Evolutionary conservation across 2,113 vertebrate genomes (phyloP).

Genomic region (Sebastes schlegelii): DNA sequence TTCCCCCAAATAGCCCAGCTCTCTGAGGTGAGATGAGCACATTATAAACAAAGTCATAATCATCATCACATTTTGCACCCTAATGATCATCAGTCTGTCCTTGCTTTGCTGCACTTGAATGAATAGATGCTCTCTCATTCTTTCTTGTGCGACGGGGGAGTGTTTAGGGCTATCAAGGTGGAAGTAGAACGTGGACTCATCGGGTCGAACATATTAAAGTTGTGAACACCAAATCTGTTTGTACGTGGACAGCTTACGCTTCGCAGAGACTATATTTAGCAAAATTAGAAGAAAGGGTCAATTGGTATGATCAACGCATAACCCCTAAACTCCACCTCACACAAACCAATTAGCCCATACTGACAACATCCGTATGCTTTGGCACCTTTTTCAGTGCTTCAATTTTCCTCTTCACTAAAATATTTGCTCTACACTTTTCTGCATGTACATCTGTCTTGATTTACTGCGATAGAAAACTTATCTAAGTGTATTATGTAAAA

Average conservation of each 20-base stretch:
- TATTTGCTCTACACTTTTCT: not conserved
- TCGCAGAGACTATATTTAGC: conserved; percentile 4
- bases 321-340: conserved; percentile 3
- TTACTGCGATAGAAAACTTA: not conserved
- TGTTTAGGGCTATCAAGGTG: conserved; percentile 27
- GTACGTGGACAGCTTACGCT: conserved; percentile 13
- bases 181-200: conserved; percentile 13
- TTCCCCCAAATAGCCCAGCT: conserved; percentile 61
- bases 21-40: conserved; percentile 64
- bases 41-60: conserved; percentile 69
- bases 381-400: not conserved
- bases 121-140: conserved; percentile 28
- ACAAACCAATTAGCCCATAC: conserved; percentile 10
- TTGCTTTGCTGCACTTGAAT: conserved; percentile 65
- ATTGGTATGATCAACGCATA: conserved; percentile 26
- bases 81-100: conserved; percentile 59
- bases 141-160: conserved; percentile 22
- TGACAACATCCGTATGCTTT: not conserved
- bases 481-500: not conserved
- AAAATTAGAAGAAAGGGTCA: conserved; percentile 34
- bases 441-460: not conserved
- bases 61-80: conserved; percentile 68
- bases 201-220: conserved; percentile 26
- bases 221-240: conserved; percentile 31
- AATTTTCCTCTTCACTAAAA: not conserved